Evolutionary conservation across 2,888 invertebrate genomes (phyloP), one percentile per base, ranked within the genome.

Genomic region (Hemithea aestivaria): DNA sequence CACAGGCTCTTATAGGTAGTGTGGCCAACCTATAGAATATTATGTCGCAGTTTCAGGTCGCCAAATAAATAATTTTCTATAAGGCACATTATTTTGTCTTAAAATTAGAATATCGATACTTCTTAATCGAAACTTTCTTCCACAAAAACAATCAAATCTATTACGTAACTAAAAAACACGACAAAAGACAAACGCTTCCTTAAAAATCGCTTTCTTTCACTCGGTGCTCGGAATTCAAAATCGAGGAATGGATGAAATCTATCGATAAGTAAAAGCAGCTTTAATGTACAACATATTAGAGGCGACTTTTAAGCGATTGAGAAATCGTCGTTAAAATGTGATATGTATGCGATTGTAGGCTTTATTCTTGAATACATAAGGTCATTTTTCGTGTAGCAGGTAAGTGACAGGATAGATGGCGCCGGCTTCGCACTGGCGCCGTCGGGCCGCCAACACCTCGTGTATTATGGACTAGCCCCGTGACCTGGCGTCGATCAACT

Each of bases 401-500:
- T 67, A 62, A 66, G 66, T 68, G 73, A 73, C 77, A 84, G 81
- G 84, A 79, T 75, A 75, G 80, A 62, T 81, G 85, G 85, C 85
- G 85, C 85, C 85, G 73, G 66, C 62, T 51, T 74, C 78, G 72
- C 76, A 72, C 62, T 83, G 85, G 85, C 85, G 85, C 85, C 85
- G 81, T 70, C 81, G 69, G 64, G 85, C 80, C 85, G 84, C 81
- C 76, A 70, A 79, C 84, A 82, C 84, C 82, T 85, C 81, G 81
- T 82, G 82, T 83, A 82, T 83, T 84, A 83, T 84, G 82, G 74
- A 83, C 84, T 83, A 84, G 83, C 77, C 80, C 65, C 73, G 78
- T 80, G 82, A 85, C 84, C 84, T 69, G 83, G 69, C 82, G 76
- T 76, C 78, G 81, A 82, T 82, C 83, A 81, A 81, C 79, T 79